These are phyloP conservation scores for Cynopterus sphinx DNA, from an alignment of 2,797 vertebrate species.

Conservation along the genomic window DNA sequence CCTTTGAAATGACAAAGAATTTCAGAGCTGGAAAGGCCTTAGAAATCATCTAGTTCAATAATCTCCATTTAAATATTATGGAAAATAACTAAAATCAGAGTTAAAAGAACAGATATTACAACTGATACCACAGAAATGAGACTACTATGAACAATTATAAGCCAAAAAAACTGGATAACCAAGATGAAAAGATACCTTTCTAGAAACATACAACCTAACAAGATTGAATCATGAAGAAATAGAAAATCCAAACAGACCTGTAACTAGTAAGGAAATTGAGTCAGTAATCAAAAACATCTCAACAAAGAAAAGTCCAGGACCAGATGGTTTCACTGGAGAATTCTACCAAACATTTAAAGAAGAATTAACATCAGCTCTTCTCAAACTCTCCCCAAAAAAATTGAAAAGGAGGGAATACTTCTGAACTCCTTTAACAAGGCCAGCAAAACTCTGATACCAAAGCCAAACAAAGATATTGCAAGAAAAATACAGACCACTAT, in stretches of 20 bases:
- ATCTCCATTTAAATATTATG: background rate
- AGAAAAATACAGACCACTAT: background rate
- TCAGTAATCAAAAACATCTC: background rate
- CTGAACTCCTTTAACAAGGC: background rate
- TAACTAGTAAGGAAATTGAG: background rate
- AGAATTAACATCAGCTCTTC: background rate
- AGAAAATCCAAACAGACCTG: background rate
- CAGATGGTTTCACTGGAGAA: background rate
- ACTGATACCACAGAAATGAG: background rate
- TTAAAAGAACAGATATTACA: background rate
- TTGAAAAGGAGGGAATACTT: background rate
- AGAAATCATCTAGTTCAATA: background rate
- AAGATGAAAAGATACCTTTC: background rate
- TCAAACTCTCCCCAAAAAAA: background rate
- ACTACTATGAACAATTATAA: background rate
- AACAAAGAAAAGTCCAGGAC: background rate
- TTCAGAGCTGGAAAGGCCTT: background rate
- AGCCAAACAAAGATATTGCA: background rate
- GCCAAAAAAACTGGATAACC: background rate
- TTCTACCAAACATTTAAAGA: background rate
- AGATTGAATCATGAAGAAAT: background rate
- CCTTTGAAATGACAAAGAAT: background rate
- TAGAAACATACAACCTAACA: background rate
- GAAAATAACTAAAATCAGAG: conserved; percentile 32
- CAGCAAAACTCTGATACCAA: background rate